These are phyloP conservation scores for Drosophila lacteicornis DNA, from an alignment of 1,140 invertebrate species.

Conservation along the genomic window DNA sequence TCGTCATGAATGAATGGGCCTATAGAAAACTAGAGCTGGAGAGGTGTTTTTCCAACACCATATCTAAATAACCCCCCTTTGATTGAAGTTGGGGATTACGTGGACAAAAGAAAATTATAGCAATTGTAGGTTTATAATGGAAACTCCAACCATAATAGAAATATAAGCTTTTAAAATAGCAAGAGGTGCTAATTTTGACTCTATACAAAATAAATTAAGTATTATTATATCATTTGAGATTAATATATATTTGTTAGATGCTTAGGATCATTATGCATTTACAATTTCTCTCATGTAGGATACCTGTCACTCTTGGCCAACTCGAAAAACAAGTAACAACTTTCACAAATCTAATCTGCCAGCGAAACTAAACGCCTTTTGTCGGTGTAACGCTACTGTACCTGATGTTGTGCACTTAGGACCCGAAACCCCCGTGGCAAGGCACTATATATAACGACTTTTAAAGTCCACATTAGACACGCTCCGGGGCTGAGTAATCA, in stretches of 20 bases:
- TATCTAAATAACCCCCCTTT: slow-evolving; percentile 36
- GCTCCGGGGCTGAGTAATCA: slow-evolving; percentile 37
- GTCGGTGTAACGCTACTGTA: slow-evolving; percentile 21
- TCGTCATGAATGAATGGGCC: slow-evolving; percentile 32
- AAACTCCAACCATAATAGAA: not conserved
- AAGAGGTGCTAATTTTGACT: not conserved
- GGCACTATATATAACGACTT: not conserved
- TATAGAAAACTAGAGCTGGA: slow-evolving; percentile 2
- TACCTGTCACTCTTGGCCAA: slow-evolving; percentile 3
- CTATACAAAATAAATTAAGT: too few relatives aligned
- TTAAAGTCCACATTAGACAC: slow-evolving; percentile 45
- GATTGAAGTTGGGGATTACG: slow-evolving; percentile 6
- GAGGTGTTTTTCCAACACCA: slow-evolving; percentile 28
- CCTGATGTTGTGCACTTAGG: slow-evolving; percentile 28
- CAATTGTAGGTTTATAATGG: not conserved
- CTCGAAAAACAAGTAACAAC: slow-evolving; percentile 13
- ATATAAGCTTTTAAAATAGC: not conserved
- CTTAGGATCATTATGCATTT: not conserved
- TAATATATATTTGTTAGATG: not conserved
- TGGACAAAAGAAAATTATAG: slow-evolving; percentile 14
- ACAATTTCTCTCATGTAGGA: not conserved
- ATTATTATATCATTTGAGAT: too few relatives aligned
- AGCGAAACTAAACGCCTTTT: slow-evolving; percentile 31
- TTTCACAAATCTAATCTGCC: slow-evolving; percentile 32
- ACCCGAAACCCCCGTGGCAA: slow-evolving; percentile 12